Conservation (phyloP, 2,888 invertebrate genomes). For the Agrypnus murinus region DNA sequence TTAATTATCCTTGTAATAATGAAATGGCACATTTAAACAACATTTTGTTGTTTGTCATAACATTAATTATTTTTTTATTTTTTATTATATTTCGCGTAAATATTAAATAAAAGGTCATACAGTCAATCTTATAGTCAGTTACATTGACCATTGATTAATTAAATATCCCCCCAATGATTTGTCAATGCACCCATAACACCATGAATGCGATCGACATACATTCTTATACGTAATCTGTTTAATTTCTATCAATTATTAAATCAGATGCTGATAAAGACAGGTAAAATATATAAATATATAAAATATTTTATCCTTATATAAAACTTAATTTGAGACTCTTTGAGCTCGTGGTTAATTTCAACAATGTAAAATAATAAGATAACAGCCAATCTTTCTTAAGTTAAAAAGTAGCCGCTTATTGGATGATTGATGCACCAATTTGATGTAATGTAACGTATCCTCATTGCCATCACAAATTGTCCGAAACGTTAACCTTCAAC, state of each 20-base stretch:
- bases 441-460: slow-evolving; percentile 63
- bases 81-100: slow-evolving; percentile 11
- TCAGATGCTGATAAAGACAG: no score
- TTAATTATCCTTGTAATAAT: background rate
- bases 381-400: slow-evolving; percentile 30
- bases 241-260: no score
- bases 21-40: background rate
- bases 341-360: slow-evolving; percentile 33
- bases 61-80: slow-evolving; percentile 1
- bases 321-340: background rate
- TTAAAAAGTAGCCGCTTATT: slow-evolving; percentile 56
- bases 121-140: background rate
- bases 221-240: no score
- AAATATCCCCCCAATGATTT: background rate
- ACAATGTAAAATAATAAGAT: slow-evolving; percentile 41
- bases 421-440: slow-evolving; percentile 63
- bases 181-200: no score
- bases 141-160: slow-evolving; percentile 16
- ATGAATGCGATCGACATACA: no score
- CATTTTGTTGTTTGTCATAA: background rate
- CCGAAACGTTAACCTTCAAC: slow-evolving; percentile 62
- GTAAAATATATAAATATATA: no score
- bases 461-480: slow-evolving; percentile 61
- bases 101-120: slow-evolving; percentile 15
- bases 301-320: background rate